Base-by-base conservation (phyloP, 2,888 invertebrate species). In the Bibio marci region DNA sequence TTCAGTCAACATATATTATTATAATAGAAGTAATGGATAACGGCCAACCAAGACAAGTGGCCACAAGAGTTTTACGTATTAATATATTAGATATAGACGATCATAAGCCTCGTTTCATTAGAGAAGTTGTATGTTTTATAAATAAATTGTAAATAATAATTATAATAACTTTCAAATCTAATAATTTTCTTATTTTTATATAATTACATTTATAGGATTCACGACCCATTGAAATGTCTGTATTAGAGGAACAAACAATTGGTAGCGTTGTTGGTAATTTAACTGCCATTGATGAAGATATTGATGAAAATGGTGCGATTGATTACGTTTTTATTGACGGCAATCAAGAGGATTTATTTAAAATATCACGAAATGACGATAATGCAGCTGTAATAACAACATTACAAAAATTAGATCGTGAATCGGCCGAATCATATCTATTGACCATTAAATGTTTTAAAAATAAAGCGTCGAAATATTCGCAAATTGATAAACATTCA, bases 21-120 rank as follows among this genome's bases (percentile, higher is more conserved):
- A 74, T 83, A 10, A 58, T 87, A 4, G 70, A 77, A n/a, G 85
- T 81, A 5, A 70, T 75, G 31, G 87, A 88, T 53, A 68, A 74
- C 42, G 87, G 87, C 0, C 69, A 72, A 34, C 83, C 85, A 0
- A 74, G 78, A 11, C 82, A 83, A 49, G 78, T 78, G 44, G 72
- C 74, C 1, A 77, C 80, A 0, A 64, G 80, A 37, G 71, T 81
- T 1, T 64, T 83, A 1, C 71, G 70, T 35, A 73, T 86, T 0
- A 63, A 66, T 37, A 66, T 83, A 0, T 65, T 71, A 3, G 85
- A 86, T 49, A 71, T 81, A 11, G 85, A 86, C 51, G 85, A 86
- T 52, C 81, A 85, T 50, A 72, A 73, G 45, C 83, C 85, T 0
- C 67, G 71, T 42, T 83, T 86, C 48, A 65, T 64, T 8, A 62